These are phyloP conservation scores for Fratercula arctica DNA, from an alignment of 2,797 vertebrate genomes.

Conservation along the genomic window DNA sequence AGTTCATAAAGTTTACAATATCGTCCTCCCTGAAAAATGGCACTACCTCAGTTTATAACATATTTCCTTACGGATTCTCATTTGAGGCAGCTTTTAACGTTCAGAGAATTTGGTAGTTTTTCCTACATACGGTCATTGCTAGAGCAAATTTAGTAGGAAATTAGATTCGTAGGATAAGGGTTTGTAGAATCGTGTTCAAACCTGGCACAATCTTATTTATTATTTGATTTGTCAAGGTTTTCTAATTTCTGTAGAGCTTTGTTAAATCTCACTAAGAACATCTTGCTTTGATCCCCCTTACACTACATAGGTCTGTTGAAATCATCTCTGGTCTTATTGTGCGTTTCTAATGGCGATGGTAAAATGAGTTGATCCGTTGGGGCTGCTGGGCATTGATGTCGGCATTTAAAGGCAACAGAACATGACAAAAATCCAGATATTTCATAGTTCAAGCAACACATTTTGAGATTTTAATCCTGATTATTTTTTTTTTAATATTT, in stretches of 20 bases:
- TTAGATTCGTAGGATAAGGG: background rate
- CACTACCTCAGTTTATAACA: background rate
- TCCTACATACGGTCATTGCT: background rate
- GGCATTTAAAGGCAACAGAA: background rate
- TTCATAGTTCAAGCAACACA: background rate
- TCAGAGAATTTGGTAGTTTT: background rate
- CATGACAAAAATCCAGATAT: background rate
- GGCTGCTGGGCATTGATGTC: background rate
- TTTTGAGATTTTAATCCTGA: background rate
- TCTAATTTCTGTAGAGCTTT: background rate
- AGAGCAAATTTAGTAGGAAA: background rate
- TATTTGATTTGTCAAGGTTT: background rate
- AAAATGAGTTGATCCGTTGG: background rate
- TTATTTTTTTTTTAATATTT: background rate
- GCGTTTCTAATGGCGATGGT: background rate
- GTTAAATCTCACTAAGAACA: background rate
- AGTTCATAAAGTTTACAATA: background rate
- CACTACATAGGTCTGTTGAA: background rate
- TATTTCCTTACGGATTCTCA: background rate
- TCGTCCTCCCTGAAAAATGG: background rate
- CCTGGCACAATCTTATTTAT: background rate
- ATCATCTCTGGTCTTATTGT: background rate
- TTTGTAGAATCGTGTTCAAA: background rate
- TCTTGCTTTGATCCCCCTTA: background rate
- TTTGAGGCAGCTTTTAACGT: background rate